phyloP scores from a whole-genome alignment of 23 tunicate species.

The Trididemnum clinides region DNA sequence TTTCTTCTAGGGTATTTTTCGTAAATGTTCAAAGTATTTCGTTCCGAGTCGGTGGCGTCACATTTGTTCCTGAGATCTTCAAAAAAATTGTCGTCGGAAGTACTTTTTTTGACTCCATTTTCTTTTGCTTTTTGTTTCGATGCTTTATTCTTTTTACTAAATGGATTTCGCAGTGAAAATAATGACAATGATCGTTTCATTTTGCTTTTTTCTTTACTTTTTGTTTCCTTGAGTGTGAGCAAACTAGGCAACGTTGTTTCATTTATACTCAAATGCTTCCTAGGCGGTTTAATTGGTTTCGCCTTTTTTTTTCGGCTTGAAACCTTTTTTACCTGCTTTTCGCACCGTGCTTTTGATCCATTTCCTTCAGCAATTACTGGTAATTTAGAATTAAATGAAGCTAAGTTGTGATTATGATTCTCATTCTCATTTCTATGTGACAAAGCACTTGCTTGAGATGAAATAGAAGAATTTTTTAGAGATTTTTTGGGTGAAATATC shows the following conservation, averaged over 20 bases:
- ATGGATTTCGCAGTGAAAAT: conserved; percentile 22
- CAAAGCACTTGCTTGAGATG: too few relatives aligned
- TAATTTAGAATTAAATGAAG: too few relatives aligned
- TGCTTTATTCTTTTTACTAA: conserved; percentile 22
- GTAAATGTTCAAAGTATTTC: conserved; percentile 30
- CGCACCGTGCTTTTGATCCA: not conserved
- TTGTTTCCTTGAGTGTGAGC: not conserved
- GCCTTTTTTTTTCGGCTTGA: not conserved
- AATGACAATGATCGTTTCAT: conserved; percentile 38
- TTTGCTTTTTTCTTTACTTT: not conserved
- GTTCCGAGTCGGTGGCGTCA: not conserved
- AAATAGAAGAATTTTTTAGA: too few relatives aligned
- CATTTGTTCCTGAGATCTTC: not conserved
- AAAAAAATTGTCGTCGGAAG: not conserved
- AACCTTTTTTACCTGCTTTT: not conserved
- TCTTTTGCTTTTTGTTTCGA: not conserved
- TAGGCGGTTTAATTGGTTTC: conserved; percentile 23
- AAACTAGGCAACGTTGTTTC: not conserved
- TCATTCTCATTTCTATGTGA: too few relatives aligned
- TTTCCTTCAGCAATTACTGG: not conserved
- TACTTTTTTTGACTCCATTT: not conserved
- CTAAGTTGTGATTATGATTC: not conserved
- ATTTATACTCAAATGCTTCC: not conserved
- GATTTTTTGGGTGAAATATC: not conserved
- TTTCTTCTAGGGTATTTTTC: conserved; percentile 64